These are phyloP conservation scores for Petrocephalus schoutedeni DNA, from an alignment of 2,797 vertebrate genomes.

Conservation along the genomic window DNA sequence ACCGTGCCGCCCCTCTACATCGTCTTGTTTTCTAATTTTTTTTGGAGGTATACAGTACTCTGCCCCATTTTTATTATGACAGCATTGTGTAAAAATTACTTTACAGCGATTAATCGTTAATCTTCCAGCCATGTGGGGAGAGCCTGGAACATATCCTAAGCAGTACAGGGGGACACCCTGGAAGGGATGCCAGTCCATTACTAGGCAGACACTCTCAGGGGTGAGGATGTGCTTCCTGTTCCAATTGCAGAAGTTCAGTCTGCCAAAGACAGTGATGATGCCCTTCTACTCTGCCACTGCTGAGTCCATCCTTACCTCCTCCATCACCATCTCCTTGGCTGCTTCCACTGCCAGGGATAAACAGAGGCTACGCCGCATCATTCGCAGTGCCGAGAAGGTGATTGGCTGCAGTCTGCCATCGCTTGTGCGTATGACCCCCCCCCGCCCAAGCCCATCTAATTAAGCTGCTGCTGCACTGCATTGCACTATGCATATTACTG, in stretches of 20 bases:
- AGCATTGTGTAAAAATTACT: not conserved
- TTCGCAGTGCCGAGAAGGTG: not conserved
- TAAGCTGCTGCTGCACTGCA: not conserved
- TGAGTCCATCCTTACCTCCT: not conserved
- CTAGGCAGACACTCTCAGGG: not conserved
- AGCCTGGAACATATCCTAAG: not conserved
- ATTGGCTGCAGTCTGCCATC: not conserved
- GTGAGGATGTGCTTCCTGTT: not conserved
- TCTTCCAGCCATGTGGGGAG: not conserved
- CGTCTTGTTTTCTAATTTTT: not conserved
- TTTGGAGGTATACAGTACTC: not conserved
- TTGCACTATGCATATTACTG: too few species aligned
- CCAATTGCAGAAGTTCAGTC: not conserved
- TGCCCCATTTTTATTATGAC: not conserved
- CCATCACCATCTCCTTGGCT: not conserved
- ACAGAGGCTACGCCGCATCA: not conserved
- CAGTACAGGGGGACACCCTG: not conserved
- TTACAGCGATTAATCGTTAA: not conserved
- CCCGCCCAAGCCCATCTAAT: not conserved
- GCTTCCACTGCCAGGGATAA: not conserved
- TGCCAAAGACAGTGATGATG: not conserved
- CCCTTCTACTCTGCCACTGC: not conserved
- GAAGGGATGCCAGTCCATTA: not conserved
- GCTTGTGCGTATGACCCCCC: not conserved
- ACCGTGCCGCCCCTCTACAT: too few species aligned